These are phyloP conservation scores for Tiliacea aurago DNA, from an alignment of 2,888 invertebrate genomes.

Conservation along the genomic window DNA sequence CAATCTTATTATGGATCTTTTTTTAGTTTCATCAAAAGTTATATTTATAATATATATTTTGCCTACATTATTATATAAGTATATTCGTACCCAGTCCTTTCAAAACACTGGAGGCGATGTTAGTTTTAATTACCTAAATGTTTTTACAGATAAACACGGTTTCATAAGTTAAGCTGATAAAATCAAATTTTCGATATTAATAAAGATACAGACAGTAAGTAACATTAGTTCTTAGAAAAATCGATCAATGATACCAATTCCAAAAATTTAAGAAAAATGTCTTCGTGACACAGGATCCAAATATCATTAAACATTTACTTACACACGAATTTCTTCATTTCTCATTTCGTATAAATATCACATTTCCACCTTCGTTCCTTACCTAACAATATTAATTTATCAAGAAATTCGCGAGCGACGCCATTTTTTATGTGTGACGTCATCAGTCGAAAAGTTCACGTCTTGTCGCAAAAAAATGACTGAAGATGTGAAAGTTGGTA, in stretches of 20 bases:
- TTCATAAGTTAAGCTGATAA: neutral
- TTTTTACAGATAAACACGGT: neutral
- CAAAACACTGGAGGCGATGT: neutral
- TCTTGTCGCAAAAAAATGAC: constrained; percentile 52
- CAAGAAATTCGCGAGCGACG: constrained; percentile 39
- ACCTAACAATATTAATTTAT: constrained; percentile 55
- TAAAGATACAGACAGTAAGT: neutral
- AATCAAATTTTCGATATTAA: neutral
- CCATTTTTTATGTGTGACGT: constrained; percentile 53
- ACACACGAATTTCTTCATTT: constrained; percentile 2
- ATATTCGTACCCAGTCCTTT: neutral
- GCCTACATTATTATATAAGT: too few relatives aligned
- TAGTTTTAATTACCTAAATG: neutral
- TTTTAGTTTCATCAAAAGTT: neutral
- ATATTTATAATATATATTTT: neutral
- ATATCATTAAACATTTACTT: constrained; percentile 12
- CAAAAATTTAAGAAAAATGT: neutral
- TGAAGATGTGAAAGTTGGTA: constrained; percentile 40
- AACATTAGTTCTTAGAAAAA: neutral
- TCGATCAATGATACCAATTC: neutral
- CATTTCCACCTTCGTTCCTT: constrained; percentile 31
- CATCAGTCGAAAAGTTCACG: constrained; percentile 61
- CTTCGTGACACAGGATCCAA: neutral
- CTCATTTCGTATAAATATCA: constrained; percentile 36
- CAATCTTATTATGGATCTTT: too few relatives aligned